These are phyloP conservation scores for Belonocnema kinseyi DNA, from an alignment of 1,140 invertebrate genomes.

Conservation along the genomic window DNA sequence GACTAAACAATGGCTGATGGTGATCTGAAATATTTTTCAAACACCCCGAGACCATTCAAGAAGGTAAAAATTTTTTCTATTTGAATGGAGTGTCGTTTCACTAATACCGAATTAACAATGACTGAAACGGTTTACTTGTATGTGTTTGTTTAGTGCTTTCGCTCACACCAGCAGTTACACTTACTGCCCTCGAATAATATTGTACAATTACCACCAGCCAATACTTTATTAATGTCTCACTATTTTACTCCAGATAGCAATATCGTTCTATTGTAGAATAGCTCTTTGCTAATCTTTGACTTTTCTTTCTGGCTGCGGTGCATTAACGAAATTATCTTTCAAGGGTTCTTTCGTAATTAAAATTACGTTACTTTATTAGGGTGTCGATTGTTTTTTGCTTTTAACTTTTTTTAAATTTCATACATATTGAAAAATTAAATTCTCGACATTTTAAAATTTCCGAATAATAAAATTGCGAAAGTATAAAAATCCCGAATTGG, in stretches of 20 bases:
- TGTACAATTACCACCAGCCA: slow-evolving; percentile 68
- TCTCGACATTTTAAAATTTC: too few species aligned
- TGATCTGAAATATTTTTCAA: slow-evolving; percentile 57
- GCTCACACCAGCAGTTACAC: slow-evolving; percentile 48
- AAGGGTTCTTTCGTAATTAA: background rate
- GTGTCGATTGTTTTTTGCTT: too few species aligned
- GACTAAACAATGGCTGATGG: slow-evolving; percentile 69
- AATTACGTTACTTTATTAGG: too few species aligned
- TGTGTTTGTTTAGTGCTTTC: slow-evolving; percentile 63
- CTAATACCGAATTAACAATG: slow-evolving; percentile 64
- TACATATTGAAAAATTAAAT: too few species aligned
- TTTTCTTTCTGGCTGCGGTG: background rate
- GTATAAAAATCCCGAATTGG: too few species aligned
- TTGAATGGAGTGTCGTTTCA: slow-evolving; percentile 66
- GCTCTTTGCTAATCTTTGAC: background rate
- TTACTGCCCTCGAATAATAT: slow-evolving; percentile 44
- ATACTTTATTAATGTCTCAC: slow-evolving; percentile 65
- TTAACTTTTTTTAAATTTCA: too few species aligned
- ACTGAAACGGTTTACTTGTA: slow-evolving; percentile 54
- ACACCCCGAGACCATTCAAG: slow-evolving; percentile 56
- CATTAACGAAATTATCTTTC: background rate
- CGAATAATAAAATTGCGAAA: too few species aligned
- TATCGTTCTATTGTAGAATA: background rate
- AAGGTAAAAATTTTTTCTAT: slow-evolving; percentile 66
- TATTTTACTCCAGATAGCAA: background rate